Evolutionary conservation across 2,888 invertebrate genomes (phyloP).

Genomic region (Torymus auratus): DNA sequence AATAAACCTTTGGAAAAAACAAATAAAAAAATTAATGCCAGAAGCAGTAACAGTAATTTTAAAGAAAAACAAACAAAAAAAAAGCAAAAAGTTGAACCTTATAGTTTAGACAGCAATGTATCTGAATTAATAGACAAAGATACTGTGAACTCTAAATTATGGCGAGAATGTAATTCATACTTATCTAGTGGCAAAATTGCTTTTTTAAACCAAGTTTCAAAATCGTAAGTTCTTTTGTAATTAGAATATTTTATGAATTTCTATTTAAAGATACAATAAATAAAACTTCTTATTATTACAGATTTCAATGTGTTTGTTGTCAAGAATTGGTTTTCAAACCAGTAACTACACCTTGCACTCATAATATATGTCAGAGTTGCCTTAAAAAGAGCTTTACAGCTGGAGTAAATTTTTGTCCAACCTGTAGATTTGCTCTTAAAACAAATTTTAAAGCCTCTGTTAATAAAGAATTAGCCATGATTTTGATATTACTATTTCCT

Average conservation of each 20-base stretch:
- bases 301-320: conserved; percentile 87
- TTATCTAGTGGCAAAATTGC: conserved; percentile 34
- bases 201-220: conserved; percentile 41
- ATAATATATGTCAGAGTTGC: conserved; percentile 86
- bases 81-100: conserved; percentile 63
- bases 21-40: conserved; percentile 61
- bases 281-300: conserved; percentile 11
- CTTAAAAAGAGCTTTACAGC: conserved; percentile 83
- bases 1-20: conserved; percentile 77
- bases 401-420: conserved; percentile 82
- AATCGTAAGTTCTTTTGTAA: conserved; percentile 30
- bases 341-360: conserved; percentile 85
- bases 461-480: conserved; percentile 40
- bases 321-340: conserved; percentile 85
- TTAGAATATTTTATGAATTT: neutral
- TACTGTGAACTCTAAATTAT: conserved; percentile 81
- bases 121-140: conserved; percentile 78
- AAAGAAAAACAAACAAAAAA: conserved; percentile 60
- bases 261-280: neutral
- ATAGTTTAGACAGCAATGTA: conserved; percentile 74
- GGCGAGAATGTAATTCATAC: conserved; percentile 78
- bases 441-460: conserved; percentile 73
- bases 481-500: conserved; percentile 43
- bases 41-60: conserved; percentile 61
- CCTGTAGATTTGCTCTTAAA: conserved; percentile 82